A percentile compares a stretch with the other conserved stretches of the same genome.
Conservation (phyloP, 2,797 vertebrate genomes). For the Scleropages formosus region DNA sequence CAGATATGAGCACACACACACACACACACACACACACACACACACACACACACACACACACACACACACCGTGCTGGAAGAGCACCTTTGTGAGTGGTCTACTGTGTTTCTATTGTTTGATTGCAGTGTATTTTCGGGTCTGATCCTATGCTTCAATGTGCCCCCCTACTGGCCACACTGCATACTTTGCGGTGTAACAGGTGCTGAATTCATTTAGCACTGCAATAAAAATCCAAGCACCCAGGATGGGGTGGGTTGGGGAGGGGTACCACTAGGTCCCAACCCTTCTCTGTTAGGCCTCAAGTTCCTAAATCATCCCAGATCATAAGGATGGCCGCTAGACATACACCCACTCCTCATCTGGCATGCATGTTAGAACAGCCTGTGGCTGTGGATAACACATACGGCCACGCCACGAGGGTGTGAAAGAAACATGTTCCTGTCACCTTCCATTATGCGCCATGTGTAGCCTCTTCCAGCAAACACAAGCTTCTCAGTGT, state of each 20-base stretch:
- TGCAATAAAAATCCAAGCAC: conserved; percentile 52
- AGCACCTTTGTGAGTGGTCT: too few relatives aligned
- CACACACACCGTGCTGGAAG: too few relatives aligned
- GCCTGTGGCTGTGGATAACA: neutral
- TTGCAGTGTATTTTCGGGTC: conserved; percentile 4
- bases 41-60: conserved; percentile 43
- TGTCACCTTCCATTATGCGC: conserved; percentile 14
- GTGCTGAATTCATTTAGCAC: conserved; percentile 72
- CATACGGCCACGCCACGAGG: conserved; percentile 11
- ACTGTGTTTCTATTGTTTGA: too few relatives aligned
- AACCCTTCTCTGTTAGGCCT: neutral
- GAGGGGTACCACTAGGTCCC: neutral
- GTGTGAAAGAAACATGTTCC: conserved; percentile 21
- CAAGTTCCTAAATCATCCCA: neutral
- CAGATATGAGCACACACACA: conserved; percentile 41
- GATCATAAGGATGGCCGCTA: neutral
- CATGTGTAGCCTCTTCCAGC: neutral
- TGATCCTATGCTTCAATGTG: conserved; percentile 58
- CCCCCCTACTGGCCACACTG: conserved; percentile 65
- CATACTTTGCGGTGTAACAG: conserved; percentile 55
- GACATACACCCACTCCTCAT: conserved; percentile 1
- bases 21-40: conserved; percentile 40
- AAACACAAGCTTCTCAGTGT: neutral
- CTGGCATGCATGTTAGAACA: neutral
- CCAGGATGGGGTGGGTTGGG: too few relatives aligned